Base-by-base conservation (phyloP, 2,888 invertebrate genomes). In the Nemoura dubitans region DNA sequence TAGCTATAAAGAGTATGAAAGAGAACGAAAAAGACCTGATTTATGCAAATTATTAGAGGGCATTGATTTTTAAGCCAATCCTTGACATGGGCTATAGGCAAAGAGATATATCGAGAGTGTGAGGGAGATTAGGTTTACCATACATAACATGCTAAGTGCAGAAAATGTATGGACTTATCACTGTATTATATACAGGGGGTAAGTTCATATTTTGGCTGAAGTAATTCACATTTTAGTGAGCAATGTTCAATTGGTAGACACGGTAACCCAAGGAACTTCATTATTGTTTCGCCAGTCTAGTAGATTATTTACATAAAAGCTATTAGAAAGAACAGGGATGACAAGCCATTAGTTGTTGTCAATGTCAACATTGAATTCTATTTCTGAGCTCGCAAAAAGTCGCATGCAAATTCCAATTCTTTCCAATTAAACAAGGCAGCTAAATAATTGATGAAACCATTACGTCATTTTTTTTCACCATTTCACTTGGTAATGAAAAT, bases 281-380 rank as follows among this genome's bases (percentile, higher is more conserved):
- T 59, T 21, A 21, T 14, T 2, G 59, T 21, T 36, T 36, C 36
- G 14, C n/a, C 21, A 59, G 59, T 59, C 21, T 59, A 59, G 59
- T 59, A 59, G 59, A 59, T 59, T 59, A 21, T 59, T 59, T 59
- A 59, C 59, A 59, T 59, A 59, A 59, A 59, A 59, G 59, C 59
- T 59, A 59, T 59, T 59, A 59, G 59, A 2, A 59, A 59, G 21
- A 59, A 59, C 59, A 59, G 59, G 59, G 21, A 59, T 21, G 59
- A 59, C 14, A 59, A 59, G 59, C 59, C 59, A 59, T 59, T 59
- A 59, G 59, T 59, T 59, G 16, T 14, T 59, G 59, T 59, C 59
- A 59, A 59, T 59, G 59, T 59, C 59, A 59, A 10, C 21, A 21
- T 59, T 1, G 59, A 59, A 59, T 21, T 59, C 59, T 59, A 59